Percentiles rank a stretch among this genome's conserved stretches.
Evolutionary conservation across 2,888 invertebrate genomes (phyloP).

Genomic region (Eulithis testata): DNA sequence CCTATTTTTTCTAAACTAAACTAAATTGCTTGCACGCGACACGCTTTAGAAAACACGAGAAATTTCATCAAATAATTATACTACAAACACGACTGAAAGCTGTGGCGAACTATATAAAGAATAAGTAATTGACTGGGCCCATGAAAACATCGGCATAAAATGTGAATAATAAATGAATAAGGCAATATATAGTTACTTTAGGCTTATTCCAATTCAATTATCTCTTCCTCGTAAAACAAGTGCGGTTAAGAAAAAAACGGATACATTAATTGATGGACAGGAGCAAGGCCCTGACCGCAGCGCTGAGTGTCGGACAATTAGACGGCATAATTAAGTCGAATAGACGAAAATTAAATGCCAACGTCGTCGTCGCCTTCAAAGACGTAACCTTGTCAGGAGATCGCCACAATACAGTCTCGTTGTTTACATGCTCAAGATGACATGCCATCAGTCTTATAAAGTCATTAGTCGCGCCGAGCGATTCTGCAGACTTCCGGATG

Average conservation of each 20-base stretch:
- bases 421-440: conserved; percentile 54
- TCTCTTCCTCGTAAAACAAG: conserved; percentile 69
- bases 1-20: conserved; percentile 81
- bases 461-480: conserved; percentile 60
- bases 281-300: conserved; percentile 72
- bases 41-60: conserved; percentile 53
- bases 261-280: conserved; percentile 78
- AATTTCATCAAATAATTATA: conserved; percentile 13
- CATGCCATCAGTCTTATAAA: conserved; percentile 57
- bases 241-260: conserved; percentile 75
- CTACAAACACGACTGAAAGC: not conserved
- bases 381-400: conserved; percentile 52
- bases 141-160: too few species aligned
- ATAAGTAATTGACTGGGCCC: too few species aligned
- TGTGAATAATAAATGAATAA: too few species aligned
- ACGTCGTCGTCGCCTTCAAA: conserved; percentile 41
- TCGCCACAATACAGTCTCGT: conserved; percentile 42
- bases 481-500: conserved; percentile 66
- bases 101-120: too few species aligned
- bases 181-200: conserved; percentile 50
- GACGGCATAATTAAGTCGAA: conserved; percentile 50
- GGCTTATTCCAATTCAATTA: conserved; percentile 69
- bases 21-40: conserved; percentile 71
- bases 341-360: conserved; percentile 43
- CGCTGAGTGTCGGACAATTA: conserved; percentile 61